Percentiles rank a stretch among this genome's conserved stretches.
These are phyloP conservation scores for Pachycephus smyrnensis DNA, from an alignment of 2,888 invertebrate species.

Conservation along the genomic window DNA sequence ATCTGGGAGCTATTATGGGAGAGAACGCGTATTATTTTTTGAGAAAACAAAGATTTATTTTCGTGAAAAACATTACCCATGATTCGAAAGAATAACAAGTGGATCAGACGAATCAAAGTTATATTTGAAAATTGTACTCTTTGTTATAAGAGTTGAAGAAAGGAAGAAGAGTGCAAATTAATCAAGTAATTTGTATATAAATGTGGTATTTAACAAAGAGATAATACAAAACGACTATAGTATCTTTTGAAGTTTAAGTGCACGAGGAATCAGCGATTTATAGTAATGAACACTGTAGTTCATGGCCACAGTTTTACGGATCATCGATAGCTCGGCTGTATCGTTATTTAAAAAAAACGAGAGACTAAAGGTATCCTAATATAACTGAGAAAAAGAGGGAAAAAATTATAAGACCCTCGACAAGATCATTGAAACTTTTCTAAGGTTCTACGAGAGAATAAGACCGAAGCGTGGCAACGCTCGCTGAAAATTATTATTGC, in stretches of 20 bases:
- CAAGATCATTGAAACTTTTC: neutral
- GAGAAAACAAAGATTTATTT: neutral
- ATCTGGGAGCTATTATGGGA: neutral
- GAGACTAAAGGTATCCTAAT: neutral
- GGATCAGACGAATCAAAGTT: neutral
- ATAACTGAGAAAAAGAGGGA: neutral
- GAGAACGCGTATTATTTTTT: neutral
- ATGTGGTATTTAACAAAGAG: neutral
- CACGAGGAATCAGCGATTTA: neutral
- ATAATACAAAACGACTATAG: neutral
- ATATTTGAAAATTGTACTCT: neutral
- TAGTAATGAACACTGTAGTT: neutral
- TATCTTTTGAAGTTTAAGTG: neutral
- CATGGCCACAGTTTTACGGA: neutral
- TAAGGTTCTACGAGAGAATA: neutral
- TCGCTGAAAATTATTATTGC: neutral
- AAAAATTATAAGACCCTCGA: neutral
- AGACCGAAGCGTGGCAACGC: neutral
- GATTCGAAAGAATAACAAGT: neutral
- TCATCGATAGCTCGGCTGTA: neutral
- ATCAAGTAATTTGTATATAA: neutral
- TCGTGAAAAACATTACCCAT: neutral
- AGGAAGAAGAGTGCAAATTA: neutral
- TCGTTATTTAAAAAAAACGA: neutral
- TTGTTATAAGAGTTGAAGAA: neutral